phyloP scores from a whole-genome alignment of 2,888 invertebrate species.

The Cantharis rustica region DNA sequence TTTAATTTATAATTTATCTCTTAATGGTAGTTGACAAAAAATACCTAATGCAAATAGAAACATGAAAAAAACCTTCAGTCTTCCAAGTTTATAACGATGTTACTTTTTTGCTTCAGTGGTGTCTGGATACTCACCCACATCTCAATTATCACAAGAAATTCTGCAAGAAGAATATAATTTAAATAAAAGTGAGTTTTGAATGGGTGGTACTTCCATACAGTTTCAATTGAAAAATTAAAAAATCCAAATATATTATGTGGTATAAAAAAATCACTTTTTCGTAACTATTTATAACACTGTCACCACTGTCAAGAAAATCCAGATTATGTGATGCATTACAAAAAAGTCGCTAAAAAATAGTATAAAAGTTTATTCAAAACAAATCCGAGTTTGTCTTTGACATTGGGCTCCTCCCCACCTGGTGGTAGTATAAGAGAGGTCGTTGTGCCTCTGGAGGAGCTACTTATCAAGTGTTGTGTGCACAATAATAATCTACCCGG shows the following conservation, averaged over 20 bases:
- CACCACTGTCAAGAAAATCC: slow-evolving; percentile 30
- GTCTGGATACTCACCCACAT: too few species aligned
- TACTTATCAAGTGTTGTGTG: slow-evolving; percentile 38
- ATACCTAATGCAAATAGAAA: not conserved
- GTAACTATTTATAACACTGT: not conserved
- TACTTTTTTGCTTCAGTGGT: too few species aligned
- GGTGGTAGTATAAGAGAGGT: slow-evolving; percentile 53
- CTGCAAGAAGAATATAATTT: too few species aligned
- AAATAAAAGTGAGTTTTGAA: not conserved
- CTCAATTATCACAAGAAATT: too few species aligned
- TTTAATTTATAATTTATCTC: not conserved
- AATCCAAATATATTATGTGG: not conserved
- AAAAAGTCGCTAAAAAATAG: slow-evolving; percentile 22
- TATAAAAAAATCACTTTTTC: not conserved
- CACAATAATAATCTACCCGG: slow-evolving; percentile 21
- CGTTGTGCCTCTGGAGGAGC: slow-evolving; percentile 48
- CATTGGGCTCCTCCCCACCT: slow-evolving; percentile 50
- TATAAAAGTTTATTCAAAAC: slow-evolving; percentile 31
- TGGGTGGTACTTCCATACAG: not conserved
- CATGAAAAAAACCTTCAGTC: not conserved
- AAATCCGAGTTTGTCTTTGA: slow-evolving; percentile 37
- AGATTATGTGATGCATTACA: slow-evolving; percentile 31
- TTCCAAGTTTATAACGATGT: not conserved
- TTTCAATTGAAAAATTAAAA: not conserved
- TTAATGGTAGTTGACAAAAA: not conserved